Conservation (phyloP, 2,113 vertebrate species). For the Austrofundulus limnaeus region DNA sequence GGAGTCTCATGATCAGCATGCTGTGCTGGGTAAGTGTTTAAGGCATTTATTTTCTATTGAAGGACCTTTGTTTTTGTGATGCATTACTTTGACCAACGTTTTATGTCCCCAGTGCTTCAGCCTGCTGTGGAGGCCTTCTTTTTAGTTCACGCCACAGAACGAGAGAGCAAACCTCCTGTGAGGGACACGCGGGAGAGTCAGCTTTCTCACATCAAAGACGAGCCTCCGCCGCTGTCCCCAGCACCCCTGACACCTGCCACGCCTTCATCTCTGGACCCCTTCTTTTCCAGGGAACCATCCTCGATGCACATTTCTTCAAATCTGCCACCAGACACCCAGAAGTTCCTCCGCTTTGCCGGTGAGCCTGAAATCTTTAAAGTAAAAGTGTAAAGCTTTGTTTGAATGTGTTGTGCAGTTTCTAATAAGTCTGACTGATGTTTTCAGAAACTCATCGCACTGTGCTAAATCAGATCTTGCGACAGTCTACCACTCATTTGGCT, state of each 20-base stretch:
- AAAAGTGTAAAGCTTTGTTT: neutral
- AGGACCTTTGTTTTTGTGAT: neutral
- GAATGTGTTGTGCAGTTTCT: neutral
- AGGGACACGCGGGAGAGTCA: slow-evolving; percentile 93
- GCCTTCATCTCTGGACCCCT: slow-evolving; percentile 91
- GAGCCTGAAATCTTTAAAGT: slow-evolving; percentile 22
- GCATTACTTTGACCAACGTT: neutral
- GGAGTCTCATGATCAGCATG: slow-evolving; percentile 94
- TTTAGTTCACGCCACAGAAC: slow-evolving; percentile 92
- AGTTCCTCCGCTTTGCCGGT: slow-evolving; percentile 94
- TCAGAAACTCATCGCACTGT: slow-evolving; percentile 94
- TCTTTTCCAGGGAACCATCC: slow-evolving; percentile 92
- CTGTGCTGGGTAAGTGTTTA: slow-evolving; percentile 83
- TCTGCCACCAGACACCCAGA: slow-evolving; percentile 92
- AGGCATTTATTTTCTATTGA: neutral
- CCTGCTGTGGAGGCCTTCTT: slow-evolving; percentile 95
- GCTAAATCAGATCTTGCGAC: slow-evolving; percentile 93
- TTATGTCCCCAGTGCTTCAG: slow-evolving; percentile 82
- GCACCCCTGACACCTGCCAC: slow-evolving; percentile 92
- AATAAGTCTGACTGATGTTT: neutral
- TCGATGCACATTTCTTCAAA: slow-evolving; percentile 96
- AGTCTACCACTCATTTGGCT: slow-evolving; percentile 92
- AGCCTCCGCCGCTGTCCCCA: slow-evolving; percentile 89
- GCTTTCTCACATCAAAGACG: slow-evolving; percentile 92
- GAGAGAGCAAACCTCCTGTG: slow-evolving; percentile 92